phyloP scores from a whole-genome alignment of 2,888 invertebrate genomes.

The Phengaris alcon region DNA sequence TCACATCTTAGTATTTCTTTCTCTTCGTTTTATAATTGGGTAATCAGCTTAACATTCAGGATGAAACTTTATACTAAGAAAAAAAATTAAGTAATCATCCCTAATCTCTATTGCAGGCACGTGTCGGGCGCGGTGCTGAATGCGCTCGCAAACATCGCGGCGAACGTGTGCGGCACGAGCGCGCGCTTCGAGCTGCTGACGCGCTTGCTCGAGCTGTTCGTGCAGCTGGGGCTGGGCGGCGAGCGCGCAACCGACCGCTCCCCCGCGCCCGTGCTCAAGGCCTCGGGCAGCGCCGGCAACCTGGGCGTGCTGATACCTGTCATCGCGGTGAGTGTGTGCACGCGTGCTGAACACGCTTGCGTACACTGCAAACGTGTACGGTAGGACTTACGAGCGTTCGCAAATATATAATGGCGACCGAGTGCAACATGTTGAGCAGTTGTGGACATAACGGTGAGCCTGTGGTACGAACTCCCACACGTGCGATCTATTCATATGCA shows the following conservation, averaged over 20 bases:
- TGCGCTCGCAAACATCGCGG: slow-evolving; percentile 97
- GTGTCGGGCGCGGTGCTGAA: slow-evolving; percentile 97
- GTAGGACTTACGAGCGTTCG: too few species aligned
- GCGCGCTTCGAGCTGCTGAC: slow-evolving; percentile 92
- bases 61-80: not conserved
- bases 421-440: too few species aligned
- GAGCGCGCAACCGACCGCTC: slow-evolving; percentile 96
- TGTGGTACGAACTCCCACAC: too few species aligned
- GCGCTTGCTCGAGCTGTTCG: slow-evolving; percentile 95
- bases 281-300: slow-evolving; percentile 97
- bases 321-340: slow-evolving; percentile 85
- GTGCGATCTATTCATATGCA: too few species aligned
- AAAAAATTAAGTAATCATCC: not conserved
- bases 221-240: slow-evolving; percentile 97
- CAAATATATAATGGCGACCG: too few species aligned
- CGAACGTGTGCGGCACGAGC: slow-evolving; percentile 92
- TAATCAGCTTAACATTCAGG: too few species aligned
- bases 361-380: too few species aligned
- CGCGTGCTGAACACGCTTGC: too few species aligned
- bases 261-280: slow-evolving; percentile 85
- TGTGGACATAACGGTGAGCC: too few species aligned
- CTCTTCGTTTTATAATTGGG: too few species aligned
- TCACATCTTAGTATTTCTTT: too few species aligned
- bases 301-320: slow-evolving; percentile 98
- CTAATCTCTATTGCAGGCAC: slow-evolving; percentile 73